Conservation (phyloP, 1,140 invertebrate species). For the Drosophila sp. region DNA sequence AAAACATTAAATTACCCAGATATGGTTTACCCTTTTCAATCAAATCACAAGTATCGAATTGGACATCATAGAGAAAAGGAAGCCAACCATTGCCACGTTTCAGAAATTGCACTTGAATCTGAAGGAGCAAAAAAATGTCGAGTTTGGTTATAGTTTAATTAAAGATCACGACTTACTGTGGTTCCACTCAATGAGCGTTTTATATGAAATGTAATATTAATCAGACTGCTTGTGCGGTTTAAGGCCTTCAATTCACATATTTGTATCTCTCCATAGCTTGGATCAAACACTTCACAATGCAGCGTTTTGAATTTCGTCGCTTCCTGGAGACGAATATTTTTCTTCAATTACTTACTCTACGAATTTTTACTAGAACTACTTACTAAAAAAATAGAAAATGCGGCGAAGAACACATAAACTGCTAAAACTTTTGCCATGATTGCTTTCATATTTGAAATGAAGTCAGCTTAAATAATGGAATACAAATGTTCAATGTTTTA, state of each 20-base stretch:
- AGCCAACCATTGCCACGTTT: neutral
- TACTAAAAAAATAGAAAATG: neutral
- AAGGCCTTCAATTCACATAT: neutral
- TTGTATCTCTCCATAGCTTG: neutral
- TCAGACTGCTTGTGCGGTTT: neutral
- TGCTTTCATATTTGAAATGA: too few species aligned
- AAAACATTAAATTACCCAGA: neutral
- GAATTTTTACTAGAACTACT: neutral
- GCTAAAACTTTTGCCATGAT: neutral
- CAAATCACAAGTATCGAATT: neutral
- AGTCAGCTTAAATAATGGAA: neutral
- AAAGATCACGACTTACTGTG: neutral
- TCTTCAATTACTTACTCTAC: neutral
- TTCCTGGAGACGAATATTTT: neutral
- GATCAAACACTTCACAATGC: neutral
- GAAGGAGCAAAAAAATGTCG: neutral
- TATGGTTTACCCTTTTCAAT: slow-evolving; percentile 1
- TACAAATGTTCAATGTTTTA: neutral
- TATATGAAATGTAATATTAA: neutral
- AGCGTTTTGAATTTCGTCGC: neutral
- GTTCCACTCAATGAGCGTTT: neutral
- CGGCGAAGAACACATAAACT: neutral
- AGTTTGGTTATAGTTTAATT: neutral
- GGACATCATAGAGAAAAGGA: neutral
- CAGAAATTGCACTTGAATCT: neutral